Conservation (phyloP, 2,797 vertebrate genomes). For the Toxotes lorentzi region DNA sequence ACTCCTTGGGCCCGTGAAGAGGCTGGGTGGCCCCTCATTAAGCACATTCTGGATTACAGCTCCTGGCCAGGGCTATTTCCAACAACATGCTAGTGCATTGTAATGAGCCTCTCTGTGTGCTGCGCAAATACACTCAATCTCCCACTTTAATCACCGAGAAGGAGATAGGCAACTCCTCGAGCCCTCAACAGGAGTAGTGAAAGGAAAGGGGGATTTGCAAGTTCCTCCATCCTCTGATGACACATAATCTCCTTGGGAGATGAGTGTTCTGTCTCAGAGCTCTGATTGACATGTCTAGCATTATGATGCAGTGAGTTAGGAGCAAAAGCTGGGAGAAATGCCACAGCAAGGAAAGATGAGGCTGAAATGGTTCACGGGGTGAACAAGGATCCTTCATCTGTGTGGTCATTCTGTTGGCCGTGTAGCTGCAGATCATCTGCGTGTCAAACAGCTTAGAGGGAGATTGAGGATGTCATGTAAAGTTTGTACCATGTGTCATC, state of each 20-base stretch:
- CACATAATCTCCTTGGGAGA: slow-evolving; percentile 86
- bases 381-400: slow-evolving; percentile 52
- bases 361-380: slow-evolving; percentile 41
- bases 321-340: slow-evolving; percentile 60
- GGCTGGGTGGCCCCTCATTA: slow-evolving; percentile 82
- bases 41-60: slow-evolving; percentile 85
- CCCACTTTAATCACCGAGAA: slow-evolving; percentile 85
- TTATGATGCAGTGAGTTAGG: slow-evolving; percentile 63
- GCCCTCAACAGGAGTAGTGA: slow-evolving; percentile 61
- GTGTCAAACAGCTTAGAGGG: slow-evolving; percentile 49
- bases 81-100: slow-evolving; percentile 85
- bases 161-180: slow-evolving; percentile 73
- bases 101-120: slow-evolving; percentile 83
- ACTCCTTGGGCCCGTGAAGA: slow-evolving; percentile 79
- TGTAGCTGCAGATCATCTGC: slow-evolving; percentile 55
- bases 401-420: slow-evolving; percentile 40
- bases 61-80: slow-evolving; percentile 77
- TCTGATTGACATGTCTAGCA: slow-evolving; percentile 82
- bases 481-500: slow-evolving; percentile 16
- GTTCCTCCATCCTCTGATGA: slow-evolving; percentile 84
- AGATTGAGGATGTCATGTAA: slow-evolving; percentile 22
- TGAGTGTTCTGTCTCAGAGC: slow-evolving; percentile 78
- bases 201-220: slow-evolving; percentile 83
- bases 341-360: slow-evolving; percentile 46
- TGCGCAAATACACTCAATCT: slow-evolving; percentile 81